These are phyloP conservation scores for Elgaria multicarinata DNA, from an alignment of 2,113 vertebrate species.

Conservation along the genomic window DNA sequence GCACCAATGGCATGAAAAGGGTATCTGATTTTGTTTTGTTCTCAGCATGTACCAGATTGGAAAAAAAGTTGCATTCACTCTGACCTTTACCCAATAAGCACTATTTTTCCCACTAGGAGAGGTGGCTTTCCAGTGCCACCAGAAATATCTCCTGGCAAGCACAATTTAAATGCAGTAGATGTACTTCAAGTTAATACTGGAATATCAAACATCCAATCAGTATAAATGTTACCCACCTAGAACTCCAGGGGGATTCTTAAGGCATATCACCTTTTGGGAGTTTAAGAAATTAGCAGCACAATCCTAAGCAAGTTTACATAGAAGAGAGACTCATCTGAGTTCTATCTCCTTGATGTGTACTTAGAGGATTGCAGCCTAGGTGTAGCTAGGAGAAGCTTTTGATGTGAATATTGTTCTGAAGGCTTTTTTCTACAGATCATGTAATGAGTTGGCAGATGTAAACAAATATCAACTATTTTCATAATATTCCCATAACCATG, in stretches of 20 bases:
- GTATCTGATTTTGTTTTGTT: conserved; percentile 60
- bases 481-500: conserved; percentile 23
- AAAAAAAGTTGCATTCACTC: conserved; percentile 54
- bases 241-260: conserved; percentile 35
- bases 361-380: background rate
- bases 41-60: conserved; percentile 57
- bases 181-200: background rate
- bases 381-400: background rate
- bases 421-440: background rate
- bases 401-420: background rate
- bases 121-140: conserved; percentile 33
- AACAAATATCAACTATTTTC: conserved; percentile 22
- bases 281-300: background rate
- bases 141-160: conserved; percentile 1
- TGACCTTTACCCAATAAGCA: conserved; percentile 12
- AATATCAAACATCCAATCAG: conserved; percentile 39
- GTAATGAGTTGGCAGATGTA: conserved; percentile 9
- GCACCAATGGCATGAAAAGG: conserved; percentile 60
- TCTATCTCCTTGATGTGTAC: background rate
- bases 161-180: conserved; percentile 21
- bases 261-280: background rate
- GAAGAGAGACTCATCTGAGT: background rate
- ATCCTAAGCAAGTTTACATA: background rate
- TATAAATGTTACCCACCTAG: conserved; percentile 52
- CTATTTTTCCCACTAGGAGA: conserved; percentile 32